Base-by-base conservation (phyloP, 2,113 vertebrate species). In the Silurus asotus region DNA sequence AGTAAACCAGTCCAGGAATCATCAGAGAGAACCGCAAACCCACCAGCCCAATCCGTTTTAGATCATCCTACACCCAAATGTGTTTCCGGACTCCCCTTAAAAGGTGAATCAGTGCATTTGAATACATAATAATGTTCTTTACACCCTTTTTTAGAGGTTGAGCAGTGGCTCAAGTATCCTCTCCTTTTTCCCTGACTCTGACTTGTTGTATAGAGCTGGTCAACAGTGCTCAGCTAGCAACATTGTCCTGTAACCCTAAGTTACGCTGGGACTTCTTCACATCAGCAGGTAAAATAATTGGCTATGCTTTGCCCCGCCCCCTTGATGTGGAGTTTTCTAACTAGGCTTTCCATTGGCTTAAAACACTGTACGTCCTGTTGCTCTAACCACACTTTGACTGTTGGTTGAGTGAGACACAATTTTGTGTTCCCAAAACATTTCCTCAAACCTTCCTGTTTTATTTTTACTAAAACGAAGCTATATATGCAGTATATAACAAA, bases 231-330 rank as follows among this genome's bases (percentile, higher is more conserved):
- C 88, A 86, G 83, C 90, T 95, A 91, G 93, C 95, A 19, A 92
- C 96, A 92, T 94, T 95, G 93, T 94, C 95, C 93, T 94, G 94
- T 95, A 97, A 96, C 95, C 94, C 92, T 95, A 96, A 96, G 94
- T 96, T 95, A 92, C 96, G 97, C 84, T 96, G 94, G 91, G 96
- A 95, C 89, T 98, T 98, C 97, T 98, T 98, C 96, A 94, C 94
- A 1, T 93, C 90, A 88, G 91, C 97, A 98, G 97, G 97, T 98
- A 98, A 98, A 95, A 76, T 88, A 62, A 80, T 84, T 76, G 58
- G 87, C 79, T 88, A 86, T 82, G 88, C 87, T 89, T 81, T 83
- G 88, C 2, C 19, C 75, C 59, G 53, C 75, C 51, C 56, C 37
- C 48, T 20, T 76, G 48, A 78, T 19, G 64, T 51, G 58, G 0